Conservation (phyloP, 2,797 vertebrate genomes). For the Crossoptilon crossoptilon region DNA sequence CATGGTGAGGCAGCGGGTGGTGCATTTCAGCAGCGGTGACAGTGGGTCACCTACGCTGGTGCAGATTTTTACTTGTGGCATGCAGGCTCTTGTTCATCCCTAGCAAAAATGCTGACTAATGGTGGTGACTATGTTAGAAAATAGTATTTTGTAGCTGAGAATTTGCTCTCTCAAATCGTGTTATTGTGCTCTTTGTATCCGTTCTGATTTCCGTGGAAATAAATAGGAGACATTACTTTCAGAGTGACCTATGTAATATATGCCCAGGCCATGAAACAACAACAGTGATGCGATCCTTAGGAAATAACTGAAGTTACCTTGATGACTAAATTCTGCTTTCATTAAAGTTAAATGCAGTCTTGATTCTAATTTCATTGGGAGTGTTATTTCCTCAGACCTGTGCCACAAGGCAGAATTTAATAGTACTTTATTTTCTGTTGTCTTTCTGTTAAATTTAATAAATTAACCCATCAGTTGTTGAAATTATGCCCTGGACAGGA, state of each 20-base stretch:
- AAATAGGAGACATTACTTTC: no score
- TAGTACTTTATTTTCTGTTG: not conserved
- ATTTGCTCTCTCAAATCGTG: no score
- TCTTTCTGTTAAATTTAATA: not conserved
- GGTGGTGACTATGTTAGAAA: no score
- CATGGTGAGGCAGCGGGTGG: no score
- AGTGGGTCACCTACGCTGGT: no score
- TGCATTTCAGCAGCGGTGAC: no score
- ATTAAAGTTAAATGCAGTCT: not conserved
- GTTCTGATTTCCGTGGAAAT: no score
- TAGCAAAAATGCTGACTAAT: no score
- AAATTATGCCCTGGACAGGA: not conserved
- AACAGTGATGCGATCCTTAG: not conserved
- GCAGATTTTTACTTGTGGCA: no score
- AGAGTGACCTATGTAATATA: not conserved
- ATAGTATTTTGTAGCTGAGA: no score
- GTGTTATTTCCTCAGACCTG: not conserved
- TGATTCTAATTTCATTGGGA: not conserved
- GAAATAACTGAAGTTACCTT: not conserved
- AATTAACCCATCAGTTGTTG: not conserved
- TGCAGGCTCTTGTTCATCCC: no score
- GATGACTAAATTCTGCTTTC: not conserved
- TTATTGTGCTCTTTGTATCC: no score
- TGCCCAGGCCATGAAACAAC: not conserved
- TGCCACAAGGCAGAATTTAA: not conserved